phyloP scores from a whole-genome alignment of 2,888 invertebrate species.

The Marronus borbonicus region DNA sequence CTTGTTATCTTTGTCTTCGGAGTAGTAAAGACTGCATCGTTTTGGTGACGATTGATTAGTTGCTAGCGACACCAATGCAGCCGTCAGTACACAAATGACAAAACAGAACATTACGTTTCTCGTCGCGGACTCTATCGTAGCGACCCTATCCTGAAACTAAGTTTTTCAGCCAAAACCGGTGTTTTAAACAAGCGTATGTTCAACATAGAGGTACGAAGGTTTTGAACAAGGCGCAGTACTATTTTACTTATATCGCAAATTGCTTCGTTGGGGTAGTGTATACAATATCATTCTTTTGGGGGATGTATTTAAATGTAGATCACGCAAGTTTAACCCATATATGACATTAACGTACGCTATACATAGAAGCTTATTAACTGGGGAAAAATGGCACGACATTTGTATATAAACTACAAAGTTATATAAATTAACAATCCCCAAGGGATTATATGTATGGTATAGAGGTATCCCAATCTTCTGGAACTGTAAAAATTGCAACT shows the following conservation, averaged over 20 bases:
- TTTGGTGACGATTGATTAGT: conserved; percentile 1
- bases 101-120: background rate
- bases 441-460: too few species aligned
- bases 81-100: background rate
- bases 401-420: too few species aligned
- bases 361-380: too few species aligned
- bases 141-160: conserved; percentile 30
- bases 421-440: too few species aligned
- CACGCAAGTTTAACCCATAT: background rate
- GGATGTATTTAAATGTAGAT: conserved; percentile 38
- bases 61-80: conserved; percentile 7
- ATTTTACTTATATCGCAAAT: conserved; percentile 8
- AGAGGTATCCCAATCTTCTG: too few species aligned
- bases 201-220: conserved; percentile 21
- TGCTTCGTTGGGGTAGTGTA: background rate
- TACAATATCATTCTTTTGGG: conserved; percentile 15
- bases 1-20: background rate
- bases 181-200: background rate
- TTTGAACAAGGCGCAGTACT: conserved; percentile 16
- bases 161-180: conserved; percentile 6
- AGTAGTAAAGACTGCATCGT: conserved; percentile 4
- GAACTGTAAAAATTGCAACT: too few species aligned
- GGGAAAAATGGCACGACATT: too few species aligned
- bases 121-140: conserved; percentile 11
- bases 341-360: too few species aligned